phyloP scores from a whole-genome alignment of 2,113 vertebrate genomes.

The Macquaria ambigua region DNA sequence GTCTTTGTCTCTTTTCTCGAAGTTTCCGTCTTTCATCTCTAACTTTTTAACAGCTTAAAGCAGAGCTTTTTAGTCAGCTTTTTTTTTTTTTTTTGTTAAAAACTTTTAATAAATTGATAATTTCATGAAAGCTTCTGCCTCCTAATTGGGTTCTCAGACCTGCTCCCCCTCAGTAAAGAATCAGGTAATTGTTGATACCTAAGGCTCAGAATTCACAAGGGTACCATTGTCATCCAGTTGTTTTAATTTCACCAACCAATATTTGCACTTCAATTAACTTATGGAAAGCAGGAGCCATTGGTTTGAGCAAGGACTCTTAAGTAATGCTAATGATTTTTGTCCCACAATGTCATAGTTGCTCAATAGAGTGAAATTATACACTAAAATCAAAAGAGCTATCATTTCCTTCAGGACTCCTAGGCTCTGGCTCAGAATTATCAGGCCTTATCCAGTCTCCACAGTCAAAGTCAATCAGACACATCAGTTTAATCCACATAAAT shows the following conservation, averaged over 20 bases:
- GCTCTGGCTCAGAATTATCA: not conserved
- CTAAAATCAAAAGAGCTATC: not conserved
- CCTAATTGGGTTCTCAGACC: conserved; percentile 3
- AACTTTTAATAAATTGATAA: not conserved
- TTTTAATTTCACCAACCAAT: conserved; percentile 16
- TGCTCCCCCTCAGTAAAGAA: not conserved
- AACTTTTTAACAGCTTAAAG: not conserved
- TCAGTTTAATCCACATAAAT: conserved; percentile 1
- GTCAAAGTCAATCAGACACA: conserved; percentile 15
- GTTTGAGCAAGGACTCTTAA: not conserved
- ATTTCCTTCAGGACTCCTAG: not conserved
- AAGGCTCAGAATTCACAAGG: not conserved
- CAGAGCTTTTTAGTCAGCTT: not conserved
- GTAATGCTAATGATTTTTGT: conserved; percentile 18
- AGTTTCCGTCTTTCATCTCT: not conserved
- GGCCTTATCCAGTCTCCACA: not conserved
- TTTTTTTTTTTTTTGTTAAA: not conserved
- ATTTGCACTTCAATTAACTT: conserved; percentile 43
- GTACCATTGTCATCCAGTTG: conserved; percentile 10
- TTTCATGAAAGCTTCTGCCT: not conserved
- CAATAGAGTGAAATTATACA: not conserved
- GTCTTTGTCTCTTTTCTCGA: not conserved
- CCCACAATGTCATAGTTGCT: not conserved
- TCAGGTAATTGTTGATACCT: not conserved
- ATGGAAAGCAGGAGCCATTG: conserved; percentile 1